Evolutionary conservation across 2,113 vertebrate species (phyloP).

Genomic region (Struthio camelus): DNA sequence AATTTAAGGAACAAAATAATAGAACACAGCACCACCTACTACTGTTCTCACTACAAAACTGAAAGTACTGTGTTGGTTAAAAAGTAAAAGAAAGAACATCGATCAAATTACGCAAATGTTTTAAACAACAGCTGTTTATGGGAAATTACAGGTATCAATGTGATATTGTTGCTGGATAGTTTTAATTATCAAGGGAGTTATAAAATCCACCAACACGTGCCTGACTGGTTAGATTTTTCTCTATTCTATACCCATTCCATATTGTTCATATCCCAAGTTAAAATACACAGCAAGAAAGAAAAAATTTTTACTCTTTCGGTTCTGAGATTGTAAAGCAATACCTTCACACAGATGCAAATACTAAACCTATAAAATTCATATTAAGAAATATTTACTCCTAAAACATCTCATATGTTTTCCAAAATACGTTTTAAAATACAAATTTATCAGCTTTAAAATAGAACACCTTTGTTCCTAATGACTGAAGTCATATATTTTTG

Average conservation of each 20-base stretch:
- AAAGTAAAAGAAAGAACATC: constrained; percentile 25
- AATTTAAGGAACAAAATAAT: background rate
- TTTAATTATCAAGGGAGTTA: constrained; percentile 45
- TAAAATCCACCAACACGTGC: constrained; percentile 41
- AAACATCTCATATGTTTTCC: constrained; percentile 52
- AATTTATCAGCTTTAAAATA: constrained; percentile 74
- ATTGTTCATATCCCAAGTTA: constrained; percentile 45
- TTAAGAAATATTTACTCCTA: constrained; percentile 47
- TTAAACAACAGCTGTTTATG: constrained; percentile 13
- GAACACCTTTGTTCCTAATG: constrained; percentile 72
- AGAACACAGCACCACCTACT: background rate
- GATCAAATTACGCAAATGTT: constrained; percentile 12
- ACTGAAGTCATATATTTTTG: constrained; percentile 65
- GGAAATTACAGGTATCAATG: constrained; percentile 48
- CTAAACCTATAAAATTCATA: constrained; percentile 1
- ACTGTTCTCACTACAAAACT: background rate
- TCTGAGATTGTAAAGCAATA: constrained; percentile 46
- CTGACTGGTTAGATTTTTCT: constrained; percentile 38
- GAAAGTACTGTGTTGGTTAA: background rate
- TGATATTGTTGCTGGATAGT: constrained; percentile 18
- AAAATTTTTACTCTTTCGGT: constrained; percentile 61
- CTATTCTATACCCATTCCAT: constrained; percentile 40
- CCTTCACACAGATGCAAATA: constrained; percentile 51
- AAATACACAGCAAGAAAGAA: constrained; percentile 59
- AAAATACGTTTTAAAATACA: constrained; percentile 63